phyloP scores from a whole-genome alignment of 92 coral and sea anemone genomes.

The Parazoanthus darwini region DNA sequence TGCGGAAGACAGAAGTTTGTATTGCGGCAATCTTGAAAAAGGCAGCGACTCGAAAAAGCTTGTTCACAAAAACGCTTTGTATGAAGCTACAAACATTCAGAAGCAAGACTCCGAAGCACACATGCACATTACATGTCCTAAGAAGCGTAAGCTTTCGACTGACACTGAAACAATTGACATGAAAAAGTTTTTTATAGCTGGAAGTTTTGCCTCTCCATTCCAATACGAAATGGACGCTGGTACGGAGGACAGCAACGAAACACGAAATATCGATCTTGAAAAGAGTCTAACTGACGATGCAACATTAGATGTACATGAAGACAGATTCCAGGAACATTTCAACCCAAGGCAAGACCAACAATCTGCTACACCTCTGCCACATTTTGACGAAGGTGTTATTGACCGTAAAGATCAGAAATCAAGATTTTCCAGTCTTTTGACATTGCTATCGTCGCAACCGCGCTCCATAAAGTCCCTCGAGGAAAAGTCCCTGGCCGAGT shows the following conservation, averaged over 20 bases:
- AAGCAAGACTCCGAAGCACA: background rate
- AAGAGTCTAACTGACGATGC: constrained; percentile 3
- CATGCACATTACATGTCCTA: background rate
- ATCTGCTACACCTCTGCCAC: background rate
- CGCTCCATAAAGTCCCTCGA: constrained; percentile 53
- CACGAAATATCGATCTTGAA: background rate
- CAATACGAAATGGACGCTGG: constrained; percentile 19
- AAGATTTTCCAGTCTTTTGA: constrained; percentile 65
- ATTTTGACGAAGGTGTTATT: background rate
- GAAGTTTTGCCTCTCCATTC: constrained; percentile 8
- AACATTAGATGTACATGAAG: background rate
- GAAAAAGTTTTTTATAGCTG: constrained; percentile 13
- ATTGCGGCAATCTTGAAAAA: background rate
- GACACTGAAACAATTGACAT: background rate
- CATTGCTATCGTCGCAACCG: constrained; percentile 66
- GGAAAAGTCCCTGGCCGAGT: constrained; percentile 73
- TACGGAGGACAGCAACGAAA: background rate
- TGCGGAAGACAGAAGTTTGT: background rate
- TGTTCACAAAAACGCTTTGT: constrained; percentile 1
- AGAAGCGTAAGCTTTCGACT: background rate
- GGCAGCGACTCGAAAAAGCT: background rate
- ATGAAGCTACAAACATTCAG: background rate
- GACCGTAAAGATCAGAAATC: constrained; percentile 47
- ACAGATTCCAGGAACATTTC: background rate
- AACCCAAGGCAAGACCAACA: background rate